phyloP scores from a whole-genome alignment of 2,113 vertebrate species.

The Hippocampus comes region DNA sequence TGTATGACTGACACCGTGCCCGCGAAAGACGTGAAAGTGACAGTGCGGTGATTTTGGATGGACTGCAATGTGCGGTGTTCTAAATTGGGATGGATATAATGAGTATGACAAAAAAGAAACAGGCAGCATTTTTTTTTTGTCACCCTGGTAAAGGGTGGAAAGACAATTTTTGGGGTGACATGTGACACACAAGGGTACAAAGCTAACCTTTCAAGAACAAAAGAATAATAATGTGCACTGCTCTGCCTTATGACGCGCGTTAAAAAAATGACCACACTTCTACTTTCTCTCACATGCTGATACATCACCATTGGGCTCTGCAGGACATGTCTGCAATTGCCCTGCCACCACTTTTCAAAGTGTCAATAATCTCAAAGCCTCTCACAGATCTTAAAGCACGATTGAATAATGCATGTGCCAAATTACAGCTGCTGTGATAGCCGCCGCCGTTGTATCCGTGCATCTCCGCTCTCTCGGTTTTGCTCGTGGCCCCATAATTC shows the following conservation, averaged over 20 bases:
- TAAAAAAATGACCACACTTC: constrained; percentile 16
- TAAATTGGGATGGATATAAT: neutral
- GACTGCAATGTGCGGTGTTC: neutral
- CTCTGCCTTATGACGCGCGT: neutral
- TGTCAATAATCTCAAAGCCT: constrained; percentile 62
- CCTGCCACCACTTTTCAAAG: constrained; percentile 49
- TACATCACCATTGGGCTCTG: constrained; percentile 40
- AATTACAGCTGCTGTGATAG: constrained; percentile 61
- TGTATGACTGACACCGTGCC: neutral
- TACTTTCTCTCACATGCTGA: constrained; percentile 41
- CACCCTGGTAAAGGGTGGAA: neutral
- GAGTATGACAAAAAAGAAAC: neutral
- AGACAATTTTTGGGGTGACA: too few relatives aligned
- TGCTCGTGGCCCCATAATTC: constrained; percentile 54
- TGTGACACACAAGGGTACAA: neutral
- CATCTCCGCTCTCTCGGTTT: constrained; percentile 23
- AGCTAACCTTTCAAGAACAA: neutral
- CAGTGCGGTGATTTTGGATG: neutral
- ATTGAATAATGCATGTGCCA: constrained; percentile 70
- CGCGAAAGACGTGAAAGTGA: neutral
- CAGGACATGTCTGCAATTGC: constrained; percentile 50
- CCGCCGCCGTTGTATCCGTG: constrained; percentile 40
- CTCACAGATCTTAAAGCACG: constrained; percentile 52
- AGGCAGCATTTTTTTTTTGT: neutral
- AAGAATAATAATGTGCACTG: neutral